Percentiles rank a stretch among this genome's conserved stretches.
These are phyloP conservation scores for Aelia acuminata DNA, from an alignment of 2,888 invertebrate species.

Conservation along the genomic window DNA sequence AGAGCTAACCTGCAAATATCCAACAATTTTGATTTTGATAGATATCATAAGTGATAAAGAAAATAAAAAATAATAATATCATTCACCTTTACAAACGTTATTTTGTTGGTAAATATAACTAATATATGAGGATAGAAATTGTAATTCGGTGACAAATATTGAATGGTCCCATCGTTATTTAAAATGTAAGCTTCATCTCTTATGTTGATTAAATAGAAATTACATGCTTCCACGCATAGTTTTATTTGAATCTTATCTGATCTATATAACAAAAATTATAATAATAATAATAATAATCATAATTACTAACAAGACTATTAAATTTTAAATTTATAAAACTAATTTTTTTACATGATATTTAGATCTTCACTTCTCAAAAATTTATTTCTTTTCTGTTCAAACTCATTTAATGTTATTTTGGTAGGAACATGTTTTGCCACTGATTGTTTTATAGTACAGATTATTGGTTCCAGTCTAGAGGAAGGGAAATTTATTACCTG, in stretches of 20 bases:
- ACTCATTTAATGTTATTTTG: background rate
- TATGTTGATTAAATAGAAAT: slow-evolving; percentile 78
- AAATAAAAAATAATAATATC: background rate
- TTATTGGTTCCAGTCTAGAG: background rate
- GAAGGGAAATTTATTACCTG: slow-evolving; percentile 31
- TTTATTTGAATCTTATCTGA: background rate
- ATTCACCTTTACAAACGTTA: slow-evolving; percentile 77
- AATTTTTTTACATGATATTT: slow-evolving; percentile 3
- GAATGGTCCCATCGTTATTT: slow-evolving; percentile 75
- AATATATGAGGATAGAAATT: slow-evolving; percentile 78
- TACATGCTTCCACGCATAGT: slow-evolving; percentile 73
- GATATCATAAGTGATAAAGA: slow-evolving; percentile 45
- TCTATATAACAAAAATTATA: slow-evolving; percentile 22
- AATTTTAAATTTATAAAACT: background rate
- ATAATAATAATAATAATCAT: background rate
- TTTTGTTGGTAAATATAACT: slow-evolving; percentile 80
- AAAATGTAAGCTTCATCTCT: slow-evolving; percentile 77
- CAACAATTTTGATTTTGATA: background rate
- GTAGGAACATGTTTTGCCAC: background rate
- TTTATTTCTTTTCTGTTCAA: background rate
- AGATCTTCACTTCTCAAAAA: slow-evolving; percentile 1
- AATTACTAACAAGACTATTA: background rate
- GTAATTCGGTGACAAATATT: slow-evolving; percentile 75
- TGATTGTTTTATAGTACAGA: background rate
- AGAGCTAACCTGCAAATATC: background rate